Percentiles rank a stretch among this genome's conserved stretches.
Evolutionary conservation across 2,113 vertebrate species (phyloP).

Genomic region (Guaruba guarouba): DNA sequence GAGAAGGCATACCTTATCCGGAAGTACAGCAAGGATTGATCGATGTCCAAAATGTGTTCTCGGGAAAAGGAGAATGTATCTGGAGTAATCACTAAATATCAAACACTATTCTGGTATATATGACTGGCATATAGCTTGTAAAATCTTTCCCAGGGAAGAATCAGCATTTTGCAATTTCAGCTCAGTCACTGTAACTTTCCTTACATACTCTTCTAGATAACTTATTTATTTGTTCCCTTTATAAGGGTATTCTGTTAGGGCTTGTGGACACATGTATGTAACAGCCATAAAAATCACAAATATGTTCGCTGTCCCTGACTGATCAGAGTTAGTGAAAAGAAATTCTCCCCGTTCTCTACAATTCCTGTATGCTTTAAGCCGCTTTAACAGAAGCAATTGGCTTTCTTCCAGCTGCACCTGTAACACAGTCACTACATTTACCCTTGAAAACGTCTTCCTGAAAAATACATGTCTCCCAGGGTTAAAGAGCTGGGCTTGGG

Average conservation of each 20-base stretch:
- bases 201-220: neutral
- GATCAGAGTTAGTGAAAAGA: slow-evolving; percentile 57
- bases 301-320: neutral
- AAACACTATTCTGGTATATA: neutral
- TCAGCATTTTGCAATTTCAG: slow-evolving; percentile 10
- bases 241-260: neutral
- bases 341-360: slow-evolving; percentile 23
- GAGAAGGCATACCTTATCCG: neutral
- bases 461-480: neutral
- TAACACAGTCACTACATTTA: neutral
- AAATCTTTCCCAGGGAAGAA: neutral
- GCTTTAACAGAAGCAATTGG: slow-evolving; percentile 35
- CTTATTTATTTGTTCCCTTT: neutral
- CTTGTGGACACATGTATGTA: neutral
- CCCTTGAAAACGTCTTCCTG: slow-evolving; percentile 22
- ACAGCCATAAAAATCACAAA: slow-evolving; percentile 18
- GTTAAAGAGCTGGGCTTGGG: neutral
- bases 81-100: neutral
- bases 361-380: slow-evolving; percentile 12
- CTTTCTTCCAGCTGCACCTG: neutral
- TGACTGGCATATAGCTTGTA: neutral
- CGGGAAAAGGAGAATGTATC: neutral
- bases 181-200: slow-evolving; percentile 20
- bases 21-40: neutral
- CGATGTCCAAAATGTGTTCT: neutral